Evolutionary conservation across 2,113 vertebrate genomes (phyloP).

Genomic region (Paralichthys olivaceus): DNA sequence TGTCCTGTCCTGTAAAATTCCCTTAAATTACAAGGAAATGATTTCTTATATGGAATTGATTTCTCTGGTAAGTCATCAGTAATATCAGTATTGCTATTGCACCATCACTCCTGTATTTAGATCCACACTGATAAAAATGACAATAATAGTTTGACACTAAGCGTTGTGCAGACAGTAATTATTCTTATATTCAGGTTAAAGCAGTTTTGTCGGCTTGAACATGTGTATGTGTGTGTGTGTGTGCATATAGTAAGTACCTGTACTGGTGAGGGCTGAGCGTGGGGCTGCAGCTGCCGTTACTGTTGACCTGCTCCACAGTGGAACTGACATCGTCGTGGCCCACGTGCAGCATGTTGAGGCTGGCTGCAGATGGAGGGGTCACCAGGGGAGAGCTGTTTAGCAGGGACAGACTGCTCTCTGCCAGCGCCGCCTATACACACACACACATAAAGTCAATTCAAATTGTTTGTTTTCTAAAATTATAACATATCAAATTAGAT

Average conservation of each 20-base stretch:
- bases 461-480: background rate
- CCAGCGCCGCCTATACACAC: slow-evolving; percentile 82
- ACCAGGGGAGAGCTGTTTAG: slow-evolving; percentile 93
- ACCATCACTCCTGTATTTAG: background rate
- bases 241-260: slow-evolving; percentile 82
- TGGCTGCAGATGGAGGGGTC: slow-evolving; percentile 88
- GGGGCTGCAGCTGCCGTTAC: slow-evolving; percentile 96
- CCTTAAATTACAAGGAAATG: too few species aligned
- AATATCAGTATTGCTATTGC: background rate
- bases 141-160: too few species aligned
- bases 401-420: slow-evolving; percentile 95
- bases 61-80: too few species aligned
- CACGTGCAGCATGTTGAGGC: slow-evolving; percentile 93
- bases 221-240: slow-evolving; percentile 1
- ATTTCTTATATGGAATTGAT: too few species aligned
- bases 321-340: slow-evolving; percentile 96
- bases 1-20: too few species aligned
- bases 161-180: background rate
- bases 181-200: background rate
- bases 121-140: background rate
- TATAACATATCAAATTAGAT: background rate
- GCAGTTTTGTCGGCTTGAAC: background rate
- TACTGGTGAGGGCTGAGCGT: slow-evolving; percentile 97
- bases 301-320: slow-evolving; percentile 96
- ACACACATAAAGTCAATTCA: slow-evolving; percentile 25